Evolutionary conservation across 2,113 vertebrate species (phyloP), one percentile per base, ranked within the genome.

Genomic region (Apistogramma diplotaenia): DNA sequence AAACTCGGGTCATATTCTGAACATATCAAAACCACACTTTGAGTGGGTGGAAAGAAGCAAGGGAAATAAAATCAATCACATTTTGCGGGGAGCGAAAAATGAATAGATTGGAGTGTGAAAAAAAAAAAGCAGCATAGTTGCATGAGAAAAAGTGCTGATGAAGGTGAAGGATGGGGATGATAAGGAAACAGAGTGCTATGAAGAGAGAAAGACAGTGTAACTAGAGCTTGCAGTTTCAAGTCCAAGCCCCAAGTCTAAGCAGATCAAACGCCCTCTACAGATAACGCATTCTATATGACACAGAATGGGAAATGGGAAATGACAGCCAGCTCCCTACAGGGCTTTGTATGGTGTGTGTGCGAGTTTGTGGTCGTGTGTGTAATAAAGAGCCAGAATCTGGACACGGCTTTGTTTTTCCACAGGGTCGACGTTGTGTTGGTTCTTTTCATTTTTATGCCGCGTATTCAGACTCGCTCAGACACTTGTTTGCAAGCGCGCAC

Each of bases 241-340:
- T 89, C 76, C 76, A 78, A 91, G 81, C 88, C 87, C 25, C 19
- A 23, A 89, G 91, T 88, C 87, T 74, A 37, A 85, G 82, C 71
- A 87, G 88, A 91, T 92, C 85, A 91, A 91, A 91, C n/a, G 46
- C 67, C 85, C 86, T 86, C 78, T 40, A 81, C 89, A 85, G 78
- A 91, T 85, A 84, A 84, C 86, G 60, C 59, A 74, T 83, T 74
- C 74, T 81, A 79, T 82, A 86, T 87, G 87, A 89, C 87, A 85
- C 67, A 79, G 86, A 86, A 90, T 79, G 73, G 57, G 79, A 87
- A 89, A 93, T 89, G 77, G 31, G 86, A 89, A 86, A 93, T 89
- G 93, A 93, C 92, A 93, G 91, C 67, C 31, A 59, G 31, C 74
- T 87, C 80, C 80, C 89, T 72, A 29, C 83, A 93, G 91, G 74